Evolutionary conservation across 92 coral and sea anemone species (phyloP).

Genomic region (Epizoanthus stellaris): DNA sequence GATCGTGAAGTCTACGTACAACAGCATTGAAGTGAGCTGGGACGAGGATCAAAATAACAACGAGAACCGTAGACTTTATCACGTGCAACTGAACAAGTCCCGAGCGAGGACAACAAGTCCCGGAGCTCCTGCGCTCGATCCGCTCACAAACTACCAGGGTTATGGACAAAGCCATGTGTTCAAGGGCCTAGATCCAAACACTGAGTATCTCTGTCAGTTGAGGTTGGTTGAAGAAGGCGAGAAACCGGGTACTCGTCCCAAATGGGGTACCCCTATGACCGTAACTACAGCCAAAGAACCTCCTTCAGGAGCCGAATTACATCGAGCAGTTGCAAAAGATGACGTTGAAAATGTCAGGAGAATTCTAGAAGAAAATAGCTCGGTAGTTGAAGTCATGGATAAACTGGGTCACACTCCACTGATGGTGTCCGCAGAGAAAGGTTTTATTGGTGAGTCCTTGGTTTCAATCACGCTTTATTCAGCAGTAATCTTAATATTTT

Average conservation of each 20-base stretch:
- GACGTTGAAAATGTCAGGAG: slow-evolving; percentile 83
- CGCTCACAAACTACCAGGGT: slow-evolving; percentile 92
- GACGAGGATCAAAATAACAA: slow-evolving; percentile 59
- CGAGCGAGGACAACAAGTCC: slow-evolving; percentile 81
- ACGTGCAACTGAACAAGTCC: slow-evolving; percentile 82
- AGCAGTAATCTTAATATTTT: background rate
- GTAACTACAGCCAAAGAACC: slow-evolving; percentile 91
- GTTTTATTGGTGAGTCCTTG: slow-evolving; percentile 65
- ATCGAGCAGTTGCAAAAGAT: slow-evolving; percentile 84
- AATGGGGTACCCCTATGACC: slow-evolving; percentile 81
- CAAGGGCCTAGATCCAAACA: slow-evolving; percentile 88
- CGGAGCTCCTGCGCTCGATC: slow-evolving; percentile 87
- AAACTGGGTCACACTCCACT: slow-evolving; percentile 92
- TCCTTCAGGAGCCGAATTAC: slow-evolving; percentile 96
- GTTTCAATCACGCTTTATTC: background rate
- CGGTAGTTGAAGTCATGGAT: slow-evolving; percentile 94
- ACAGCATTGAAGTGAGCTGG: slow-evolving; percentile 96
- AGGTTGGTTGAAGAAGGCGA: slow-evolving; percentile 66
- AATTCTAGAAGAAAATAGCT: slow-evolving; percentile 79
- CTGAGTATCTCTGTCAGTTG: slow-evolving; percentile 79
- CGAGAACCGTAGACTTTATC: slow-evolving; percentile 67
- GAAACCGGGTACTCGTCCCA: slow-evolving; percentile 59
- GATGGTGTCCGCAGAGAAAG: slow-evolving; percentile 90
- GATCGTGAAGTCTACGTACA: slow-evolving; percentile 90
- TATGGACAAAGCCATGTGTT: slow-evolving; percentile 78